Evolutionary conservation across 2,888 invertebrate genomes (phyloP).

Genomic region (Caenorhabditis doughertyi): DNA sequence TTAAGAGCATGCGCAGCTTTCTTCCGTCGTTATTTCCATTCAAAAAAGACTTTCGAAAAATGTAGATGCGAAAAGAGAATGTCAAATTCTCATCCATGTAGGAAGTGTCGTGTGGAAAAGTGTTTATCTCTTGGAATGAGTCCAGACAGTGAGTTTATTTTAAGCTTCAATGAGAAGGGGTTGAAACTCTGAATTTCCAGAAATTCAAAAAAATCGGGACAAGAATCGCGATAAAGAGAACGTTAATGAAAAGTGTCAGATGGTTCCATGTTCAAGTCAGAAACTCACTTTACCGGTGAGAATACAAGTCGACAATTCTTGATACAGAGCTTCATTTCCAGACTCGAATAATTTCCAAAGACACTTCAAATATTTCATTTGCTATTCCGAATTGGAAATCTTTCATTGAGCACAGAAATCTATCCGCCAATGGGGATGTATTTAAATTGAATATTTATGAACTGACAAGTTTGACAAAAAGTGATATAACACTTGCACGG

Average conservation of each 20-base stretch:
- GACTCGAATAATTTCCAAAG: constrained; percentile 12
- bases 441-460: constrained; percentile 1
- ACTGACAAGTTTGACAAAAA: background rate
- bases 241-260: background rate
- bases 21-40: constrained; percentile 33
- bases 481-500: constrained; percentile 2
- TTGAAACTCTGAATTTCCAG: background rate
- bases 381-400: background rate
- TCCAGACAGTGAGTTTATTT: constrained; percentile 16
- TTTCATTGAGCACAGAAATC: background rate
- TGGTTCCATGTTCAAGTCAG: no score
- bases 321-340: background rate
- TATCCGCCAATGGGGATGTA: background rate
- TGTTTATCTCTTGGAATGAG: constrained; percentile 28
- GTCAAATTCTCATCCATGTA: constrained; percentile 18
- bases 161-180: no score
- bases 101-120: constrained; percentile 24
- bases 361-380: constrained; percentile 1
- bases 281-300: background rate
- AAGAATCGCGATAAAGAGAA: background rate
- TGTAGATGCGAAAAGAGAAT: constrained; percentile 5
- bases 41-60: background rate
- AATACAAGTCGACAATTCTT: background rate
- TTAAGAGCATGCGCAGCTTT: constrained; percentile 48
- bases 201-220: constrained; percentile 8